These are phyloP conservation scores for Pangasianodon hypophthalmus DNA, from an alignment of 2,113 vertebrate genomes.

Conservation along the genomic window DNA sequence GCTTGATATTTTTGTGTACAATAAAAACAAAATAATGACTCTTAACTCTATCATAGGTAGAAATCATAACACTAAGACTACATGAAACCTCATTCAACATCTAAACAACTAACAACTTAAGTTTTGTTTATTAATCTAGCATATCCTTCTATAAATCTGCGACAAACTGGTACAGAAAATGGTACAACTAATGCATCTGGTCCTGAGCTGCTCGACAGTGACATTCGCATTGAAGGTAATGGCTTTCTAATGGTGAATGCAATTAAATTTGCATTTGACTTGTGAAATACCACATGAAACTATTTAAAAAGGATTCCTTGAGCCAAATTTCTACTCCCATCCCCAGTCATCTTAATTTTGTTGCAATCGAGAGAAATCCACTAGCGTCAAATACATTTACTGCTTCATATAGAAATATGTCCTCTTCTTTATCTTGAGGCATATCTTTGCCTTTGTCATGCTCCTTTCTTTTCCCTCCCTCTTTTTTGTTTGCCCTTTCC, in stretches of 20 bases:
- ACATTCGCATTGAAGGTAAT: constrained; percentile 4
- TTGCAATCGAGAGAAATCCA: constrained; percentile 56
- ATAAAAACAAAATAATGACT: not conserved
- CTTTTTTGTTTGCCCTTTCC: constrained; percentile 76
- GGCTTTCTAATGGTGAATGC: constrained; percentile 9
- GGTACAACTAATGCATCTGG: no score
- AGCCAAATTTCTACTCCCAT: not conserved
- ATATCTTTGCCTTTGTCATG: constrained; percentile 40
- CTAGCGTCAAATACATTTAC: constrained; percentile 42
- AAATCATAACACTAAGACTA: not conserved
- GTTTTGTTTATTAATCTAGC: not conserved
- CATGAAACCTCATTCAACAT: not conserved
- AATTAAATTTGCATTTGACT: not conserved
- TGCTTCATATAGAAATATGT: constrained; percentile 48
- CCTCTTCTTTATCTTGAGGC: constrained; percentile 28
- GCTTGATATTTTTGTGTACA: not conserved
- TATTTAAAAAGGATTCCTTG: not conserved
- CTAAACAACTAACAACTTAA: not conserved
- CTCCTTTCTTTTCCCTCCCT: constrained; percentile 65
- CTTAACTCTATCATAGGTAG: not conserved
- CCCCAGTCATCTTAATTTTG: not conserved
- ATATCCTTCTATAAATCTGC: not conserved
- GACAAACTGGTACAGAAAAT: not conserved
- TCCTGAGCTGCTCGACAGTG: constrained; percentile 1
- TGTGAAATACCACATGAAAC: not conserved